phyloP scores from a whole-genome alignment of 53 echinoderm and acorn worm genomes.

The Apostichopus leukothele region DNA sequence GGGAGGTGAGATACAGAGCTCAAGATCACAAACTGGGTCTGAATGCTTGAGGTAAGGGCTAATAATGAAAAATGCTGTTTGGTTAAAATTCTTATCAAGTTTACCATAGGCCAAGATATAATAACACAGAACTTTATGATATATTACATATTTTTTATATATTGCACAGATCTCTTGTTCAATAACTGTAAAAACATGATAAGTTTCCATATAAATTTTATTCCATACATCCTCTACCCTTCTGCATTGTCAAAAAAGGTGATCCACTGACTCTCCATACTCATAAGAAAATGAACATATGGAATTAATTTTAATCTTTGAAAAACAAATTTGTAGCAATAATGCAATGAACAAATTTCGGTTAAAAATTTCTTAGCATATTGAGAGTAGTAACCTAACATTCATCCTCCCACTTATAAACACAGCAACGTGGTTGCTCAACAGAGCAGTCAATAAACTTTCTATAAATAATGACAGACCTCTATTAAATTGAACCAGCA shows the following conservation, averaged over 20 bases:
- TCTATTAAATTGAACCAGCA: neutral
- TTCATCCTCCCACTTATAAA: neutral
- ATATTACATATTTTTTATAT: too few species aligned
- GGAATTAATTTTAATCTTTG: neutral
- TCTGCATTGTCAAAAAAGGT: conserved; percentile 26
- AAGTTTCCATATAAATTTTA: neutral
- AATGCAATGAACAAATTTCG: neutral
- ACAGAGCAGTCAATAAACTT: neutral
- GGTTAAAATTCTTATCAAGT: too few species aligned
- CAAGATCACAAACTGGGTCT: too few species aligned
- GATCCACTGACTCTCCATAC: neutral
- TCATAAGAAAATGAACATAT: conserved; percentile 16
- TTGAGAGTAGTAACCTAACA: neutral
- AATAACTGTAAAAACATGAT: too few species aligned
- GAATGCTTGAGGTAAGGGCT: too few species aligned
- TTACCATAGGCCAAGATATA: too few species aligned
- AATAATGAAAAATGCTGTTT: too few species aligned
- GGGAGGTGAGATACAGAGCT: too few species aligned
- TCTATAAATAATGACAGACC: neutral
- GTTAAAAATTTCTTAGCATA: neutral
- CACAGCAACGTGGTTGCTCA: neutral
- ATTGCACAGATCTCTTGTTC: too few species aligned
- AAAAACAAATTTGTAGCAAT: neutral
- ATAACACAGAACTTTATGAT: too few species aligned
- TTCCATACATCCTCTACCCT: neutral